These are phyloP conservation scores for Manis crassicaudata DNA, from an alignment of 2,797 vertebrate genomes.

Conservation along the genomic window DNA sequence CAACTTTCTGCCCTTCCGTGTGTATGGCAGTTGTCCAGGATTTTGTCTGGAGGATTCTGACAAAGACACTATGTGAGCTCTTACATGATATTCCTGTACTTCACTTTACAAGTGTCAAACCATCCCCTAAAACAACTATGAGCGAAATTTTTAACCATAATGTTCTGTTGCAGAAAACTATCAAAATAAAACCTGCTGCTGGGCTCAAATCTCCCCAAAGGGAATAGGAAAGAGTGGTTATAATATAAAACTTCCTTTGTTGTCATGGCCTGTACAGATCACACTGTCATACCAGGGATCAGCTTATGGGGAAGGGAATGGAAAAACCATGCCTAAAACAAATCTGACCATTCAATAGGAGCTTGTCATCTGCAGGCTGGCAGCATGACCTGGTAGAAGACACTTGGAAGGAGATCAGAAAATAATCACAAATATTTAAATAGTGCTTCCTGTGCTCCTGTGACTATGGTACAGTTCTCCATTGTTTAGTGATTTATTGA, in stretches of 20 bases:
- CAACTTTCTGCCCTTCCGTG: neutral
- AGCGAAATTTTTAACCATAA: slow-evolving; percentile 18
- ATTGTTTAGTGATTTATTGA: neutral
- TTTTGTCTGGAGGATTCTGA: slow-evolving; percentile 46
- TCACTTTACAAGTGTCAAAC: slow-evolving; percentile 60
- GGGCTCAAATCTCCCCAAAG: neutral
- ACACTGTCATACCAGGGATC: neutral
- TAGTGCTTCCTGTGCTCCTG: neutral
- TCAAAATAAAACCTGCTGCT: slow-evolving; percentile 42
- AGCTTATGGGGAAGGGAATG: neutral
- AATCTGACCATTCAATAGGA: neutral
- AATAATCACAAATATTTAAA: neutral
- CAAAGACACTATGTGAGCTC: neutral
- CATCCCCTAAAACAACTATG: slow-evolving; percentile 53
- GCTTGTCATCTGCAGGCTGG: neutral
- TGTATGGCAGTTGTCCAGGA: neutral
- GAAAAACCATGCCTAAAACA: slow-evolving; percentile 12
- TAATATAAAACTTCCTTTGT: neutral
- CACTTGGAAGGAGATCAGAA: neutral
- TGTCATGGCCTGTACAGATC: neutral
- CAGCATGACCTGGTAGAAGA: neutral
- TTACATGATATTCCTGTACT: slow-evolving; percentile 42
- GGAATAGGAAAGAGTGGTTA: neutral
- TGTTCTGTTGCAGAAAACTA: slow-evolving; percentile 40
- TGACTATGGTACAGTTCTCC: neutral